Conservation (phyloP, 2,797 vertebrate genomes). For the Vespertilio murinus region DNA sequence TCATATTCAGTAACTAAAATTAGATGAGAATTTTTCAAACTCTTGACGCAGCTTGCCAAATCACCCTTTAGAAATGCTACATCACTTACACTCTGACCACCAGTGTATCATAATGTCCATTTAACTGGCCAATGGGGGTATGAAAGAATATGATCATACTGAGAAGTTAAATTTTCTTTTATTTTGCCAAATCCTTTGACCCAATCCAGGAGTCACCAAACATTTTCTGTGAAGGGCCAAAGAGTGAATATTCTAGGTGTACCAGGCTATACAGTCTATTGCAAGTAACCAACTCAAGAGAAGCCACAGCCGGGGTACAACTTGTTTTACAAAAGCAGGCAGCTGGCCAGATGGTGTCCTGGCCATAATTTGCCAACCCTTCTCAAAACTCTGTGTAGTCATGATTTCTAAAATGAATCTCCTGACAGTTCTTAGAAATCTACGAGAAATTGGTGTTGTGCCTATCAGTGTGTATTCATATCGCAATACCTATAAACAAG, state of each 20-base stretch:
- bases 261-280: neutral
- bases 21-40: neutral
- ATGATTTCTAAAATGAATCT: neutral
- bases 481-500: neutral
- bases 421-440: neutral
- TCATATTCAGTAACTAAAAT: neutral
- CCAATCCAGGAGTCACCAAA: neutral
- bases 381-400: neutral
- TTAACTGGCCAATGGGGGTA: neutral
- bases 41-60: neutral
- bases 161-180: slow-evolving; percentile 15
- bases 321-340: neutral
- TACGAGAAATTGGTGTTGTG: neutral
- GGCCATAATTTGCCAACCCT: neutral
- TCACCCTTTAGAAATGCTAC: neutral
- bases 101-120: neutral
- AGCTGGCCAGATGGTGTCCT: neutral
- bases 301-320: neutral
- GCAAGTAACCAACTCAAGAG: neutral
- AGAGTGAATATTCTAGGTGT: neutral
- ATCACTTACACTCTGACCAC: neutral
- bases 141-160: neutral
- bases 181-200: slow-evolving; percentile 26
- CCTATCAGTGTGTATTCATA: neutral
- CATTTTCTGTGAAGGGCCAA: neutral